Conservation (phyloP, 2,113 vertebrate species). For the Pomatorhinus ruficollis region DNA sequence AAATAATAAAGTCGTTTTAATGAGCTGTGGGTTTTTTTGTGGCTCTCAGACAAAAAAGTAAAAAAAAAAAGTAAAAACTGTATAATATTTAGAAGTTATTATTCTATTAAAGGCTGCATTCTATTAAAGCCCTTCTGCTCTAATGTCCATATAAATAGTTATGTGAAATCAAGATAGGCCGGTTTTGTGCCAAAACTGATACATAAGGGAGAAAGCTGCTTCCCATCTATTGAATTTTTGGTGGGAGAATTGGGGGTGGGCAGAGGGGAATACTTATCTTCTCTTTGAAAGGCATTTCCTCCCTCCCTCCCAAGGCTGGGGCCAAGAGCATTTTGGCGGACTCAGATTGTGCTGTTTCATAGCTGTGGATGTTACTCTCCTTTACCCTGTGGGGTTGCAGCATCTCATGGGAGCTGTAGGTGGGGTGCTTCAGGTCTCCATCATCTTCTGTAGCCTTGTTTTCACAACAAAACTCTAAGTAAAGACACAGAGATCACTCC, state of each 20-base stretch:
- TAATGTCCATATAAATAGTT: not conserved
- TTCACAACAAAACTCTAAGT: not conserved
- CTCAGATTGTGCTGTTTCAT: not conserved
- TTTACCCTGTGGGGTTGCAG: not conserved
- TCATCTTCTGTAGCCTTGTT: not conserved
- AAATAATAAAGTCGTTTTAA: not conserved
- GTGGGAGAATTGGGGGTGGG: not conserved
- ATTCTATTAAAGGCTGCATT: not conserved
- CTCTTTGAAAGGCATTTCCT: not conserved
- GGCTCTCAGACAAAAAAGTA: not conserved
- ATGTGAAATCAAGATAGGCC: not conserved
- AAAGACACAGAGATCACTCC: not conserved
- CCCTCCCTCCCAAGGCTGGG: not conserved
- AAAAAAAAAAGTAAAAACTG: not conserved
- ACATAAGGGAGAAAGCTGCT: not conserved
- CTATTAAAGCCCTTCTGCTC: not conserved
- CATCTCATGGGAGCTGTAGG: not conserved
- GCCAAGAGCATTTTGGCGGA: not conserved
- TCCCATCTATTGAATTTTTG: not conserved
- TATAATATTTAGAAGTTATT: not conserved
- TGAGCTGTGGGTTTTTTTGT: fast-evolving
- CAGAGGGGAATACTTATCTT: not conserved
- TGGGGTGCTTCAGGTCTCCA: not conserved
- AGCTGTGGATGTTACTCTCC: not conserved
- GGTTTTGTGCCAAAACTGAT: not conserved